phyloP scores from a whole-genome alignment of 2,113 vertebrate genomes.

The Xiphophorus hellerii region DNA sequence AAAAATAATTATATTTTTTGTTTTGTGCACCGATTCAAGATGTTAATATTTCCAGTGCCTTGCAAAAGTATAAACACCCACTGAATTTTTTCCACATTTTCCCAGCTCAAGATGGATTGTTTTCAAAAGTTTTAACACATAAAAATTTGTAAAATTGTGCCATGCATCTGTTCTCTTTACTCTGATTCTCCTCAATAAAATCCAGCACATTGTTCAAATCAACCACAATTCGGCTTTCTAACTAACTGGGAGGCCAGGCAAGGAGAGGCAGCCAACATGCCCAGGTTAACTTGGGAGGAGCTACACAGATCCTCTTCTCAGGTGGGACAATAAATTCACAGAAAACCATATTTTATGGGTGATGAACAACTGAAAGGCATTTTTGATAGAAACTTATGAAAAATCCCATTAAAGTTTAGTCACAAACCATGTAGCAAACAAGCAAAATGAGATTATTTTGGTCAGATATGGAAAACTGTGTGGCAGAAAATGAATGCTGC shows the following conservation, averaged over 20 bases:
- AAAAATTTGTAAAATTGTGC: neutral
- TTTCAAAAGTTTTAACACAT: neutral
- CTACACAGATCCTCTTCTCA: neutral
- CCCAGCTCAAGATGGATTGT: neutral
- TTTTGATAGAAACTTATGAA: neutral
- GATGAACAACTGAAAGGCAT: neutral
- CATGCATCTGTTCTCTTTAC: too few species aligned
- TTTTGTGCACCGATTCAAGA: slow-evolving; percentile 48
- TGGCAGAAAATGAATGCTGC: too few species aligned
- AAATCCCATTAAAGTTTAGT: neutral
- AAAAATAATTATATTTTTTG: slow-evolving; percentile 45
- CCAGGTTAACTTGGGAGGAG: neutral
- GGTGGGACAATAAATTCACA: too few species aligned
- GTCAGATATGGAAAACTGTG: too few species aligned
- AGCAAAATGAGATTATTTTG: neutral
- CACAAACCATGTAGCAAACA: neutral
- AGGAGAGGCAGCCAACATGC: neutral
- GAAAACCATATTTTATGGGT: neutral
- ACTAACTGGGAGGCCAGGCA: neutral
- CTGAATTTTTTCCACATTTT: neutral
- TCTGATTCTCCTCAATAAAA: neutral
- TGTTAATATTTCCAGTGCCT: slow-evolving; percentile 9
- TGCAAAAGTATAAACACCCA: neutral
- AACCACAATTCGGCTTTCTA: neutral
- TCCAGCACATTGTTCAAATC: neutral